A percentile compares a stretch with the other conserved stretches of the same genome.
Conservation (phyloP, 2,113 vertebrate species). For the Cyanoderma ruficeps region DNA sequence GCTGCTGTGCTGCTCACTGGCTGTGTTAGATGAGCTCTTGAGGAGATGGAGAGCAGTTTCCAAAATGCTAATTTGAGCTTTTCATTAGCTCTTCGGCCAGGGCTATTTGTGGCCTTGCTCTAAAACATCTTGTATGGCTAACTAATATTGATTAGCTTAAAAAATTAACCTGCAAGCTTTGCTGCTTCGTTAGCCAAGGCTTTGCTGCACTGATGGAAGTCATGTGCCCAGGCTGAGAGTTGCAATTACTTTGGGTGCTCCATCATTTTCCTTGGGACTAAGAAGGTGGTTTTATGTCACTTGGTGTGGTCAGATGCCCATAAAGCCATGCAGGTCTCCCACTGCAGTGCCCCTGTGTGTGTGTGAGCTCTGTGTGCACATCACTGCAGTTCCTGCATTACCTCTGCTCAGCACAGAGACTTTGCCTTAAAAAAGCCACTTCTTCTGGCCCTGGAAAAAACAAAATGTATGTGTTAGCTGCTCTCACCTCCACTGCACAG, state of each 20-base stretch:
- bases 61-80: slow-evolving; percentile 24
- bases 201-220: background rate
- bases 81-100: slow-evolving; percentile 30
- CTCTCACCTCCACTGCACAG: background rate
- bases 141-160: slow-evolving; percentile 47
- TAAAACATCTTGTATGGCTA: slow-evolving; percentile 20
- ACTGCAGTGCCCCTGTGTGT: background rate
- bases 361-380: background rate
- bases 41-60: slow-evolving; percentile 20
- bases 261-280: background rate
- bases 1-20: background rate
- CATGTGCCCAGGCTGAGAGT: fast-evolving
- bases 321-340: background rate
- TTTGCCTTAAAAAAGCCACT: background rate
- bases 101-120: slow-evolving; percentile 22
- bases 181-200: background rate
- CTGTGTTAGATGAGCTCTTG: slow-evolving; percentile 6
- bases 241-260: background rate
- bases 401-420: background rate
- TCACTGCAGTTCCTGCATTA: background rate
- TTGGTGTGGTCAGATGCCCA: background rate
- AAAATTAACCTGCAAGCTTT: slow-evolving; percentile 25
- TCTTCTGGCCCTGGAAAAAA: background rate
- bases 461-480: background rate
- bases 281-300: background rate